Conservation (phyloP, 2,888 invertebrate genomes). For the Drosophila lacicola region DNA sequence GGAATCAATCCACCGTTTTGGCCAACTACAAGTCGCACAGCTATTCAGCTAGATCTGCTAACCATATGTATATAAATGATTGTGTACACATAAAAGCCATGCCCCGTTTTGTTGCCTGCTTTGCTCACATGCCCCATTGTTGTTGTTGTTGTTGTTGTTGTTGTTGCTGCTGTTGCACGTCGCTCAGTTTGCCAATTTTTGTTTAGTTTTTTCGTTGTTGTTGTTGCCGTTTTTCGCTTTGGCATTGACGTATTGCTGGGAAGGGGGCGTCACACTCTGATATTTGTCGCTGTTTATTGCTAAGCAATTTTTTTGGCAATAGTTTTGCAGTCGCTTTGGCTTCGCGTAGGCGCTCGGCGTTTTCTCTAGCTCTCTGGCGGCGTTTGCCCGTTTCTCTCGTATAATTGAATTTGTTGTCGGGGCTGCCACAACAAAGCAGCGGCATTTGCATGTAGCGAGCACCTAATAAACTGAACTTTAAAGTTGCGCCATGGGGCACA, state of each 20-base stretch:
- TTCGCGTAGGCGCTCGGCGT: constrained; percentile 58
- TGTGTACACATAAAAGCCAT: constrained; percentile 46
- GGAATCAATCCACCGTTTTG: constrained; percentile 43
- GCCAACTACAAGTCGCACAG: constrained; percentile 33
- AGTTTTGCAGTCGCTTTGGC: constrained; percentile 42
- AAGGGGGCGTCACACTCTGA: constrained; percentile 74
- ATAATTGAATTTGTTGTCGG: constrained; percentile 71
- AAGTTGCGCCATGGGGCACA: constrained; percentile 48
- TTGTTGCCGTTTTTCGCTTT: constrained; percentile 46
- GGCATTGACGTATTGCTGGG: constrained; percentile 64
- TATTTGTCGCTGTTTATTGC: constrained; percentile 75
- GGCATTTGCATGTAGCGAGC: constrained; percentile 48
- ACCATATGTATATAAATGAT: neutral
- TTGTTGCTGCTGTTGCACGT: constrained; percentile 46
- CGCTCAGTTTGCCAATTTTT: constrained; percentile 59
- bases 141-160: constrained; percentile 16
- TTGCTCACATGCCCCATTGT: constrained; percentile 25
- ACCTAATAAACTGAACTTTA: constrained; percentile 69
- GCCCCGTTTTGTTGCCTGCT: constrained; percentile 52
- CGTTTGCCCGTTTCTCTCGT: neutral
- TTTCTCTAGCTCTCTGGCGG: constrained; percentile 20
- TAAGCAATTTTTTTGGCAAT: constrained; percentile 50
- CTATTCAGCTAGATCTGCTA: constrained; percentile 24
- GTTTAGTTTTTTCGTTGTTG: constrained; percentile 3
- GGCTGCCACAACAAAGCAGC: constrained; percentile 34